A percentile compares a stretch with the other conserved stretches of the same genome.
These are phyloP conservation scores for Spisula solida DNA, from an alignment of 2,888 invertebrate genomes.

Conservation along the genomic window DNA sequence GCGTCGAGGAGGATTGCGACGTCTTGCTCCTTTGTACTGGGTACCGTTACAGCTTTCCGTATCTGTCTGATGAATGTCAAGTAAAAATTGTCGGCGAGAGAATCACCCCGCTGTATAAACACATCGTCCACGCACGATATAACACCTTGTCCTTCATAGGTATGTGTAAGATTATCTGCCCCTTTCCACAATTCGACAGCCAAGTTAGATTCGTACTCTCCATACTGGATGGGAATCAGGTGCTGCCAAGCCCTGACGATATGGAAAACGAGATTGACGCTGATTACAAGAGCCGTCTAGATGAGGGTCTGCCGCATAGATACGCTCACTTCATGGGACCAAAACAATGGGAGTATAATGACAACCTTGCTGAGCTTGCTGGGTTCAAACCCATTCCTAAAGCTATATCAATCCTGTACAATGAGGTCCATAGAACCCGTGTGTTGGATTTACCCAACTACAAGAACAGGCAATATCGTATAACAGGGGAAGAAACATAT, in stretches of 20 bases:
- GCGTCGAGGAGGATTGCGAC: slow-evolving; percentile 90
- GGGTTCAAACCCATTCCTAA: slow-evolving; percentile 90
- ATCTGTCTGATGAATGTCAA: slow-evolving; percentile 91
- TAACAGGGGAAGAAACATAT: slow-evolving; percentile 49
- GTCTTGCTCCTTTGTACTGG: slow-evolving; percentile 93
- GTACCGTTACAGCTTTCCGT: slow-evolving; percentile 93
- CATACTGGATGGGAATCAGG: slow-evolving; percentile 90
- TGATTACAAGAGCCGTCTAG: slow-evolving; percentile 90
- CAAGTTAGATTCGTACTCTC: slow-evolving; percentile 92
- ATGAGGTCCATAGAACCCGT: slow-evolving; percentile 87
- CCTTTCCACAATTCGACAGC: slow-evolving; percentile 94
- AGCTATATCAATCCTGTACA: slow-evolving; percentile 92
- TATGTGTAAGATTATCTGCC: slow-evolving; percentile 93
- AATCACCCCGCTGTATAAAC: slow-evolving; percentile 95
- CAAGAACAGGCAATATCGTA: slow-evolving; percentile 51
- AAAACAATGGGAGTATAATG: slow-evolving; percentile 92
- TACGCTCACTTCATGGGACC: slow-evolving; percentile 95
- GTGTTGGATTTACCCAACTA: slow-evolving; percentile 60
- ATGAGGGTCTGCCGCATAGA: slow-evolving; percentile 91
- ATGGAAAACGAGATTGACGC: slow-evolving; percentile 91
- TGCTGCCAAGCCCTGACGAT: slow-evolving; percentile 90
- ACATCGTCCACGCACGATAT: slow-evolving; percentile 93
- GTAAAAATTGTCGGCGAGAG: slow-evolving; percentile 93
- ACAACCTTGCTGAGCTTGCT: slow-evolving; percentile 91
- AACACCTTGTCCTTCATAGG: slow-evolving; percentile 95